Evolutionary conservation across 2,797 vertebrate species (phyloP).

Genomic region (Myotis daubentonii): DNA sequence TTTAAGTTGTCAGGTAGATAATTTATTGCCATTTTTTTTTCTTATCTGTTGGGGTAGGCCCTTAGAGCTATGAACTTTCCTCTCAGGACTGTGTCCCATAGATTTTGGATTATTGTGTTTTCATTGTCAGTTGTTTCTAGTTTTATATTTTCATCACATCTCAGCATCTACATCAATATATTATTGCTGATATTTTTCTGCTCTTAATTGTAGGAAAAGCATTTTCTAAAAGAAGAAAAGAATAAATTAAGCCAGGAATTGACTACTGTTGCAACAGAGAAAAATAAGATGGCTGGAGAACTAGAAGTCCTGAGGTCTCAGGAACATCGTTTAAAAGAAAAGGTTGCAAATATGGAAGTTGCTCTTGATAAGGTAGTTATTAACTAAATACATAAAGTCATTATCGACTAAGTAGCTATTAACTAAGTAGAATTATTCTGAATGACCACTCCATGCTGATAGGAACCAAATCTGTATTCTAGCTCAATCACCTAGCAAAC

Average conservation of each 20-base stretch:
- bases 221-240: constrained; percentile 85
- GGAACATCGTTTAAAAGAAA: constrained; percentile 86
- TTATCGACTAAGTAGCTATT: neutral
- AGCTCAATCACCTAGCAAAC: neutral
- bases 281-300: constrained; percentile 86
- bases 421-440: neutral
- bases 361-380: constrained; percentile 91
- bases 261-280: constrained; percentile 84
- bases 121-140: neutral
- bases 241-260: constrained; percentile 86
- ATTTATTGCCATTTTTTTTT: no score
- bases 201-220: constrained; percentile 88
- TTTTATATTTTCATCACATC: neutral
- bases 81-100: no score
- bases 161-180: neutral
- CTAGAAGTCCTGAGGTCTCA: constrained; percentile 87
- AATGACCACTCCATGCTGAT: neutral
- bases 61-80: no score
- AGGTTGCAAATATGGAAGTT: constrained; percentile 87
- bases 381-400: neutral
- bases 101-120: no score
- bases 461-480: neutral
- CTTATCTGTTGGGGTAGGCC: no score
- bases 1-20: no score
- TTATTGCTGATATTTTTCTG: neutral